Conservation (phyloP, 1,140 invertebrate genomes). For the Antheraea mylitta region DNA sequence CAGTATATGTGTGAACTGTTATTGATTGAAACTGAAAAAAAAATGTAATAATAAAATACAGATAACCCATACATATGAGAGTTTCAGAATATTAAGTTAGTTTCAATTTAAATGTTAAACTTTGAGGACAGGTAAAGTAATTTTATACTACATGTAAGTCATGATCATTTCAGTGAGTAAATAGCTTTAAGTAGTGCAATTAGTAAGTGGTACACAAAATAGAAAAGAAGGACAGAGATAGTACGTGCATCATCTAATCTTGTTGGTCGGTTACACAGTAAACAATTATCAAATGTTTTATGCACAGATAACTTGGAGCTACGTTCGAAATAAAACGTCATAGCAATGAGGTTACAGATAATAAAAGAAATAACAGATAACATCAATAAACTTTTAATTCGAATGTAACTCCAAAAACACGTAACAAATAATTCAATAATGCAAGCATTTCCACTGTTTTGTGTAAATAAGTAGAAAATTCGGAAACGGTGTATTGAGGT, state of each 20-base stretch:
- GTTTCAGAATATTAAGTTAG: too few species aligned
- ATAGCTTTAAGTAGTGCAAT: conserved; percentile 39
- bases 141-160: not conserved
- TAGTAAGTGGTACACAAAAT: conserved; percentile 33
- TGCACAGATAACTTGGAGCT: conserved; percentile 46
- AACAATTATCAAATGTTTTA: conserved; percentile 51
- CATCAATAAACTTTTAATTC: conserved; percentile 5
- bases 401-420: conserved; percentile 43
- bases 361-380: not conserved
- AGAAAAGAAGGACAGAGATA: conserved; percentile 43
- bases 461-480: conserved; percentile 50
- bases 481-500: conserved; percentile 43
- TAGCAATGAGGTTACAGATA: not conserved
- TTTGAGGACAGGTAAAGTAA: too few species aligned
- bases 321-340: conserved; percentile 27
- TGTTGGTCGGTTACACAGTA: conserved; percentile 60
- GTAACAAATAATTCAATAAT: conserved; percentile 49
- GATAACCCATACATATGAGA: too few species aligned
- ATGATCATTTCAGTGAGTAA: conserved; percentile 37
- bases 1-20: too few species aligned
- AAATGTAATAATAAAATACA: too few species aligned
- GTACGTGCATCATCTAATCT: conserved; percentile 63
- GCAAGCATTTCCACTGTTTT: conserved; percentile 53
- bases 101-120: too few species aligned
- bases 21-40: too few species aligned